These are phyloP conservation scores for Polymixis flavicincta DNA, from an alignment of 2,888 invertebrate genomes.

Conservation along the genomic window DNA sequence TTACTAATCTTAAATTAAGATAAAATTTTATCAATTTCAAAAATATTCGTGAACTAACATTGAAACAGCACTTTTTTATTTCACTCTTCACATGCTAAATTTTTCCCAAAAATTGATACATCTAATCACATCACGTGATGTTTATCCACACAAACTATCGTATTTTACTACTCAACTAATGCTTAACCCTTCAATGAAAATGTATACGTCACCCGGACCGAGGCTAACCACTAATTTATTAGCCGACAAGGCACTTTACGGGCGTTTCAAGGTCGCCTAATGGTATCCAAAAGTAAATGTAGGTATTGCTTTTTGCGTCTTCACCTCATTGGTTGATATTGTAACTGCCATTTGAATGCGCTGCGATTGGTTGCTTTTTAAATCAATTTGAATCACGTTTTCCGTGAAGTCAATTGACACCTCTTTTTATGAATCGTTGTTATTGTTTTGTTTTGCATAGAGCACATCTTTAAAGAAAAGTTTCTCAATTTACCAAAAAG, in stretches of 20 bases:
- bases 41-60: background rate
- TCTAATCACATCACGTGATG: background rate
- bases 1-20: background rate
- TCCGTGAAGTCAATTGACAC: constrained; percentile 27
- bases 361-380: constrained; percentile 46
- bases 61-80: background rate
- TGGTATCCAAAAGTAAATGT: constrained; percentile 48
- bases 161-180: constrained; percentile 45
- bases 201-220: constrained; percentile 57
- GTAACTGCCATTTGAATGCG: constrained; percentile 22
- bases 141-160: constrained; percentile 28
- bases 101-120: background rate
- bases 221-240: constrained; percentile 65
- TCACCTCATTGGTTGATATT: constrained; percentile 43
- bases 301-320: constrained; percentile 51
- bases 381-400: constrained; percentile 47
- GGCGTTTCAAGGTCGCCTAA: constrained; percentile 60
- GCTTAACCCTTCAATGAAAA: constrained; percentile 62
- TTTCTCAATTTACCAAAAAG: background rate
- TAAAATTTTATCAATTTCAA: background rate
- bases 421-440: constrained; percentile 34
- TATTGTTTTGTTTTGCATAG: constrained; percentile 11
- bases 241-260: constrained; percentile 44
- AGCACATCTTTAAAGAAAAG: background rate
- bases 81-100: background rate